These are phyloP conservation scores for Helicoverpa zea DNA, from an alignment of 1,140 invertebrate species.

Conservation along the genomic window DNA sequence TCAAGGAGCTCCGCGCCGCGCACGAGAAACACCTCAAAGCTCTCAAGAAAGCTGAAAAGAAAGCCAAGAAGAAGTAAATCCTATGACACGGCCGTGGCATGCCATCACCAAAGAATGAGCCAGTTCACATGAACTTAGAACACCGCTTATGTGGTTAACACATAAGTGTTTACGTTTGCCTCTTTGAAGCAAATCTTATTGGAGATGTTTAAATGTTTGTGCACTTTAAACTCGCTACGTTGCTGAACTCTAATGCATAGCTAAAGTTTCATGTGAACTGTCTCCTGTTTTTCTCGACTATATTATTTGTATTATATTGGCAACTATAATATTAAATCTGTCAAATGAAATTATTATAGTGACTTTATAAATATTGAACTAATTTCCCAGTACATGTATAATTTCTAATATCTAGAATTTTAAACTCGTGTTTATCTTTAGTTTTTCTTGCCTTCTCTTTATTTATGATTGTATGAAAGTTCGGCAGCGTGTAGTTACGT, in stretches of 20 bases:
- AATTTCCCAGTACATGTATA: constrained; percentile 29
- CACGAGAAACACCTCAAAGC: constrained; percentile 95
- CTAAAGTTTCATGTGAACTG: constrained; percentile 44
- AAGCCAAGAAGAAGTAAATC: constrained; percentile 89
- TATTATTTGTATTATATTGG: constrained; percentile 28
- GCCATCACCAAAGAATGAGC: constrained; percentile 51
- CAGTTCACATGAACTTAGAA: constrained; percentile 48
- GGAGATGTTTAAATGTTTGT: not conserved
- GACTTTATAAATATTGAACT: constrained; percentile 31
- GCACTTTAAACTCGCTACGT: not conserved
- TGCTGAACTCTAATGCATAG: not conserved
- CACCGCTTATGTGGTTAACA: not conserved
- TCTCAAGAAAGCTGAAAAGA: constrained; percentile 92
- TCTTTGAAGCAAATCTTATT: constrained; percentile 1
- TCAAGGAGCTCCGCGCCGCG: constrained; percentile 94
- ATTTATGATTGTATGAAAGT: constrained; percentile 31
- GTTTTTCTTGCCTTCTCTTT: constrained; percentile 44
- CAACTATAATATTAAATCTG: constrained; percentile 41
- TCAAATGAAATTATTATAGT: constrained; percentile 25
- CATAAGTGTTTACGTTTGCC: not conserved
- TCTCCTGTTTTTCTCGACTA: constrained; percentile 30
- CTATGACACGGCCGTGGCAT: constrained; percentile 21
- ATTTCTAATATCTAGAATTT: constrained; percentile 30
- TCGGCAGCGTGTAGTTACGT: constrained; percentile 51
- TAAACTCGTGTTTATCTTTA: constrained; percentile 24